phyloP scores from a whole-genome alignment of 2,113 vertebrate genomes.

The Silurus asotus region DNA sequence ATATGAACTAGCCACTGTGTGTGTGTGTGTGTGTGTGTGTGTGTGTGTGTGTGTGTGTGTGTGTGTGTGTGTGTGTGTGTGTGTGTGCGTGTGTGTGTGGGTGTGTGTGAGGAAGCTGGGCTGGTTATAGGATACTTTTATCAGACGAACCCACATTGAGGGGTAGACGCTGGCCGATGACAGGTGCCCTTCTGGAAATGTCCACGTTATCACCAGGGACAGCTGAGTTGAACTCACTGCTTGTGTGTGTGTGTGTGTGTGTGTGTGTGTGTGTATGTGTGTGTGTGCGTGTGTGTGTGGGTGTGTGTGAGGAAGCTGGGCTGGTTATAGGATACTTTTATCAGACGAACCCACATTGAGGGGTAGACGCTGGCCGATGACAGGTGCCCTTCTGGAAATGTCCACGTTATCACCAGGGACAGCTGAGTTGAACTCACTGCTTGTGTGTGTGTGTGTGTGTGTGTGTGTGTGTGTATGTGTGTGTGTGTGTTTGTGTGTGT shows the following conservation, averaged over 20 bases:
- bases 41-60: not conserved
- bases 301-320: not conserved
- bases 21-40: not conserved
- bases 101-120: not conserved
- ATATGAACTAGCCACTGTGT: slow-evolving; percentile 28
- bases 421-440: slow-evolving; percentile 42
- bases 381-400: slow-evolving; percentile 72
- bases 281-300: too few relatives aligned
- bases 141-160: not conserved
- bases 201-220: slow-evolving; percentile 69
- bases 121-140: slow-evolving; percentile 36
- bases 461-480: too few relatives aligned
- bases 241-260: not conserved
- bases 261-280: too few relatives aligned
- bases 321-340: slow-evolving; percentile 36
- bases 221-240: slow-evolving; percentile 42
- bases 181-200: slow-evolving; percentile 72
- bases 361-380: slow-evolving; percentile 23
- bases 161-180: slow-evolving; percentile 23
- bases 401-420: slow-evolving; percentile 69
- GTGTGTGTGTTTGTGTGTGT: slow-evolving; percentile 8
- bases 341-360: not conserved
- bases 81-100: not conserved
- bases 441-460: not conserved
- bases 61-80: not conserved